These are phyloP conservation scores for Chamaetylas fuelleborni DNA, from an alignment of 2,113 vertebrate species.

Conservation along the genomic window DNA sequence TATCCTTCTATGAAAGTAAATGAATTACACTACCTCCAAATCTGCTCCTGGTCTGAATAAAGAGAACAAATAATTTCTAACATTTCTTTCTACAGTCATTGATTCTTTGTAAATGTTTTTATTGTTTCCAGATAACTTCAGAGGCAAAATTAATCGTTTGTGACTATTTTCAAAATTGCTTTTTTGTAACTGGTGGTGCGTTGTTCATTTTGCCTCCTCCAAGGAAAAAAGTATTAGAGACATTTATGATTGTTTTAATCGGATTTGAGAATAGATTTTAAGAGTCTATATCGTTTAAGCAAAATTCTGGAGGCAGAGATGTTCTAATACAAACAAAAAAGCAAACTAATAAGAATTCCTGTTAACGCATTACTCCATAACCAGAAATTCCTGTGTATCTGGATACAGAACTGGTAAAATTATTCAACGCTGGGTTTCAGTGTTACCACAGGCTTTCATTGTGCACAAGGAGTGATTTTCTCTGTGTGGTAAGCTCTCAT, in stretches of 20 bases:
- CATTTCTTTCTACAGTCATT: neutral
- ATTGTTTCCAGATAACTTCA: neutral
- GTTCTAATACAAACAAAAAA: neutral
- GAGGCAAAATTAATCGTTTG: neutral
- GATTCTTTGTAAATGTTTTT: neutral
- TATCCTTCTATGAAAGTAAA: neutral
- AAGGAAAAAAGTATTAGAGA: neutral
- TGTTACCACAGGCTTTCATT: neutral
- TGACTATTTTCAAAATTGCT: neutral
- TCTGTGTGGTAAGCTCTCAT: neutral
- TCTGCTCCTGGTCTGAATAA: neutral
- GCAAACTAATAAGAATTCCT: neutral
- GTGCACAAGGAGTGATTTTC: neutral
- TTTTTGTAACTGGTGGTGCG: neutral
- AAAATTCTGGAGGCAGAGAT: neutral
- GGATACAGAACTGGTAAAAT: neutral
- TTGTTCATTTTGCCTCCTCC: neutral
- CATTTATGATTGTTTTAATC: neutral
- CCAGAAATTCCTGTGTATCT: neutral
- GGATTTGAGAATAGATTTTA: neutral
- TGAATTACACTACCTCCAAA: neutral
- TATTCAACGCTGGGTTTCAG: accelerated
- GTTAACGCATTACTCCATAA: neutral
- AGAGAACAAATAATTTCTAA: neutral
- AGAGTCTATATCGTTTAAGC: neutral